These are phyloP conservation scores for Drosophila ercepeae DNA, from an alignment of 1,140 invertebrate genomes.

Conservation along the genomic window DNA sequence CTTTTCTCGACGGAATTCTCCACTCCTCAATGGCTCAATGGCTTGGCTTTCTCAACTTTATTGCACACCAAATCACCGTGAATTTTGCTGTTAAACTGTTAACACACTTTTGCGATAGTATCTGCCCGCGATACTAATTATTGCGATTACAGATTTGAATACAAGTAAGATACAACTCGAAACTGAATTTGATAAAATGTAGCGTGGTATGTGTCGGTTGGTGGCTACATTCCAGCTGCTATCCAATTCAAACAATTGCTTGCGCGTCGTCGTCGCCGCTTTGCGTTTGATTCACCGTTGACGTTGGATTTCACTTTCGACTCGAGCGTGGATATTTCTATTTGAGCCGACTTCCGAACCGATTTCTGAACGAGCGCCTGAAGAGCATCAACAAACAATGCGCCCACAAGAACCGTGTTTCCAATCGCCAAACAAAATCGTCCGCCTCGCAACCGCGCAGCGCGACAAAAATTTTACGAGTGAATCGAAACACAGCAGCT, in stretches of 20 bases:
- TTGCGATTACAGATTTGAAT: slow-evolving; percentile 23
- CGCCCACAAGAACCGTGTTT: slow-evolving; percentile 17
- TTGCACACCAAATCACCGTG: slow-evolving; percentile 68
- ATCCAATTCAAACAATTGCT: slow-evolving; percentile 61
- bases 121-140: slow-evolving; percentile 51
- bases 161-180: slow-evolving; percentile 24
- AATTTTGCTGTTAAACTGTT: slow-evolving; percentile 57
- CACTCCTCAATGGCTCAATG: slow-evolving; percentile 22
- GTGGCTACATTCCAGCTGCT: slow-evolving; percentile 28
- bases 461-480: slow-evolving; percentile 40
- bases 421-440: slow-evolving; percentile 9
- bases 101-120: slow-evolving; percentile 69
- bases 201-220: slow-evolving; percentile 32
- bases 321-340: slow-evolving; percentile 23
- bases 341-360: slow-evolving; percentile 30
- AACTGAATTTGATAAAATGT: slow-evolving; percentile 43
- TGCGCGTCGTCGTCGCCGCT: slow-evolving; percentile 41
- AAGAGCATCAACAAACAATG: slow-evolving; percentile 37
- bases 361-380: slow-evolving; percentile 43
- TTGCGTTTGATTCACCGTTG: slow-evolving; percentile 72
- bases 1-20: slow-evolving; percentile 39
- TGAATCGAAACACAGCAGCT: slow-evolving; percentile 37
- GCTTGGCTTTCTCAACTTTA: slow-evolving; percentile 47
- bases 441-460: slow-evolving; percentile 74
- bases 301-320: slow-evolving; percentile 74